Evolutionary conservation across 2,888 invertebrate genomes (phyloP).

Genomic region (Hirtodrosophila trivittata): DNA sequence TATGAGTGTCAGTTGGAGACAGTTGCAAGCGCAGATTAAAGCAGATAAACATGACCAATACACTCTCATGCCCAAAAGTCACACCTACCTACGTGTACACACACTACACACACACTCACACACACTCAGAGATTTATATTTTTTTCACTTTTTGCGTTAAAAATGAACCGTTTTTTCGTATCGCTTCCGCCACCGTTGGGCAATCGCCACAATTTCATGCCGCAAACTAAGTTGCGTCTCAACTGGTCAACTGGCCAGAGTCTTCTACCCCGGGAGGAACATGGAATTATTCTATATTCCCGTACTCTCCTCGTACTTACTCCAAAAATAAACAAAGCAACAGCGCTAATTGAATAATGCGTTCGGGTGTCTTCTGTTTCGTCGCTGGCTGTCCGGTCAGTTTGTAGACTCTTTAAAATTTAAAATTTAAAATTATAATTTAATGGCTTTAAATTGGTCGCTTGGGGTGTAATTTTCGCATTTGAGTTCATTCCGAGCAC

Average conservation of each 20-base stretch:
- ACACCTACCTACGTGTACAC: constrained; percentile 30
- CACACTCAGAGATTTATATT: too few species aligned
- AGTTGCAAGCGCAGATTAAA: constrained; percentile 67
- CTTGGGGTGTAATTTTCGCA: constrained; percentile 79
- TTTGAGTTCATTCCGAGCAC: constrained; percentile 70
- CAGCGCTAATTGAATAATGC: constrained; percentile 73
- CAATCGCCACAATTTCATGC: constrained; percentile 43
- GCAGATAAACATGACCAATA: constrained; percentile 67
- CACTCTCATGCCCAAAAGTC: constrained; percentile 20
- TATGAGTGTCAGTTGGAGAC: constrained; percentile 75
- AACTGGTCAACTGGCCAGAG: too few species aligned
- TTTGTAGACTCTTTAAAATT: constrained; percentile 50
- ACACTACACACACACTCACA: constrained; percentile 4
- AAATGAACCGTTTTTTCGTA: constrained; percentile 29
- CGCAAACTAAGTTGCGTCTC: constrained; percentile 21
- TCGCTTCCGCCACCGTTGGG: constrained; percentile 48
- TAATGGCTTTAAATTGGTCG: constrained; percentile 79
- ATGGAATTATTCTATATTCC: too few species aligned
- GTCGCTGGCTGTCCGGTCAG: constrained; percentile 41
- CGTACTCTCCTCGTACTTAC: too few species aligned
- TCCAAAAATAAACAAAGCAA: constrained; percentile 61
- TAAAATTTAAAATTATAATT: constrained; percentile 76
- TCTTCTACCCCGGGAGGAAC: too few species aligned
- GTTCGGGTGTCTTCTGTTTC: constrained; percentile 52
- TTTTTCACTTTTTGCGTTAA: neutral